These are phyloP conservation scores for Pseudomyrmex flavicornis DNA, from an alignment of 1,140 invertebrate species.

Conservation along the genomic window DNA sequence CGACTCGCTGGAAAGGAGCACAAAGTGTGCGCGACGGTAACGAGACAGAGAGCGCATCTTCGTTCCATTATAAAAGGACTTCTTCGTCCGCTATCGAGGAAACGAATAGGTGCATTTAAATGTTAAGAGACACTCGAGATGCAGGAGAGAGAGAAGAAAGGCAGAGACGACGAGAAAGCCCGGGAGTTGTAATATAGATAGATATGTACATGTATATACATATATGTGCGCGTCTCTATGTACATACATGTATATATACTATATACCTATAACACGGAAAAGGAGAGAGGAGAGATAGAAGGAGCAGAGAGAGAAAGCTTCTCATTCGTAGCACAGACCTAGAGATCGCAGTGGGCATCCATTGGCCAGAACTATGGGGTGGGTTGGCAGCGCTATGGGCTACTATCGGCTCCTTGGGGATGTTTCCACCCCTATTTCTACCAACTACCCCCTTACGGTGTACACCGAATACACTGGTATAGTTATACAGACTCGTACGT, in stretches of 20 bases:
- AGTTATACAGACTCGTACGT: constrained; percentile 78
- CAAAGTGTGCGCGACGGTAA: neutral
- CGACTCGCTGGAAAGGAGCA: constrained; percentile 30
- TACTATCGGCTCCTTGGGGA: constrained; percentile 83
- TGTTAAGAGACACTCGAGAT: constrained; percentile 69
- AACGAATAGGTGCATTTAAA: constrained; percentile 69
- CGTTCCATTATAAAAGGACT: constrained; percentile 28
- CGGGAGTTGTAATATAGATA: constrained; percentile 46
- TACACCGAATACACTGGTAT: constrained; percentile 79
- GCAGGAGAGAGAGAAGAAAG: constrained; percentile 17
- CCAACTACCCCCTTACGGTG: constrained; percentile 75
- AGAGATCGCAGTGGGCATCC: constrained; percentile 77
- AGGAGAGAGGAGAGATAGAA: constrained; percentile 63
- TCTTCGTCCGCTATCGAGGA: constrained; percentile 28
- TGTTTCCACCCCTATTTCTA: constrained; percentile 82
- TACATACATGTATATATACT: constrained; percentile 7
- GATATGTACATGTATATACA: constrained; percentile 34
- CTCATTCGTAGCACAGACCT: constrained; percentile 75
- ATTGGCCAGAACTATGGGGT: constrained; percentile 76
- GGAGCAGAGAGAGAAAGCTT: constrained; percentile 68
- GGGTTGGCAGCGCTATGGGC: constrained; percentile 77
- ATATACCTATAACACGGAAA: constrained; percentile 30
- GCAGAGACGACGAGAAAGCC: constrained; percentile 26
- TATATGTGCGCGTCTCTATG: neutral
- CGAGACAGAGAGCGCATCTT: constrained; percentile 43